These are phyloP conservation scores for Lophura nycthemera DNA, from an alignment of 2,113 vertebrate genomes.

Conservation along the genomic window DNA sequence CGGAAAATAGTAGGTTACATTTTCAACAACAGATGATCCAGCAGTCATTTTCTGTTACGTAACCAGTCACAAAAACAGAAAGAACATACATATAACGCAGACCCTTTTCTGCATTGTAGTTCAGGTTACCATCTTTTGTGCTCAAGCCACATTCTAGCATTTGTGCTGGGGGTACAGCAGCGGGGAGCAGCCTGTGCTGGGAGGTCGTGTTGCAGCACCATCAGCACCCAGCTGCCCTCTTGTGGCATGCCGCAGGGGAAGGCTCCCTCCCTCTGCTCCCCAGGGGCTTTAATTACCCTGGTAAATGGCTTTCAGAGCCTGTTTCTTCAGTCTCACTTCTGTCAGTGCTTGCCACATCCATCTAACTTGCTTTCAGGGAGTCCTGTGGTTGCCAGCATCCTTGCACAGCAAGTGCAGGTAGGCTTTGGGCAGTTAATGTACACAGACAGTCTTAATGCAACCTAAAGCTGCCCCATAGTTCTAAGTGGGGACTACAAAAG, in stretches of 20 bases:
- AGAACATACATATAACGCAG: not conserved
- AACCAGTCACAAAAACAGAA: slow-evolving; percentile 6
- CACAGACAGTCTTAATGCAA: not conserved
- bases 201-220: not conserved
- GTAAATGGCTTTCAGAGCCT: slow-evolving; percentile 69
- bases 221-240: slow-evolving; percentile 27
- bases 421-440: not conserved
- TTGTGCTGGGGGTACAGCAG: not conserved
- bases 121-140: not conserved
- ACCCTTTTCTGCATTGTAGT: not conserved
- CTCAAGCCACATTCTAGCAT: not conserved
- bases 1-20: slow-evolving; percentile 52
- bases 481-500: not conserved
- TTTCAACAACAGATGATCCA: not conserved
- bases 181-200: not conserved
- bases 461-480: not conserved
- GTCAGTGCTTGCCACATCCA: not conserved
- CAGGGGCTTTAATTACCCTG: slow-evolving; percentile 60
- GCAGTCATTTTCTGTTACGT: slow-evolving; percentile 51
- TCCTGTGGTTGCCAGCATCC: rapidly evolving
- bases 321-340: slow-evolving; percentile 67
- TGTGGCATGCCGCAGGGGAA: slow-evolving; percentile 65
- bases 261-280: slow-evolving; percentile 56
- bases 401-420: not conserved
- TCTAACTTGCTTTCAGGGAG: not conserved